Conservation (phyloP, 2,888 invertebrate species). For the Sarcophaga caerulescens region DNA sequence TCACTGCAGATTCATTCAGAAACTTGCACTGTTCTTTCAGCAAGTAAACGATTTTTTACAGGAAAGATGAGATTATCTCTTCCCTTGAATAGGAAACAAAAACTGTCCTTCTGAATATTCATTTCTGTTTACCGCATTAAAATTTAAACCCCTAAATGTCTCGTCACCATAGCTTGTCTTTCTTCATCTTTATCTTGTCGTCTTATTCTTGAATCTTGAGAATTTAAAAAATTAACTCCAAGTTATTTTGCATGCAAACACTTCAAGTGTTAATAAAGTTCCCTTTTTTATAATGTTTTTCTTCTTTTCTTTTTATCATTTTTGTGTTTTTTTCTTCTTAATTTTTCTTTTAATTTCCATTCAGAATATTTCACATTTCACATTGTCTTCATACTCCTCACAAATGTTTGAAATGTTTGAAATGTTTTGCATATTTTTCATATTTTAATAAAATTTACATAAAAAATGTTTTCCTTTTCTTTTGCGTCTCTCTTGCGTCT, state of each 20-base stretch:
- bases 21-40: too few species aligned
- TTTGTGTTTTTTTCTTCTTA: slow-evolving; percentile 9
- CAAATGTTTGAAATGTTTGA: background rate
- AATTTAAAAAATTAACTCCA: slow-evolving; percentile 58
- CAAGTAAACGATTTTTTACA: too few species aligned
- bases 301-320: slow-evolving; percentile 12
- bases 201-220: slow-evolving; percentile 7
- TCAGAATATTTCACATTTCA: background rate
- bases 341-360: background rate
- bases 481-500: too few species aligned
- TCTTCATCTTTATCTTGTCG: too few species aligned
- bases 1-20: too few species aligned
- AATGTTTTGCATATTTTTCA: slow-evolving; percentile 60
- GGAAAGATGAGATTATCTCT: too few species aligned
- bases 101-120: too few species aligned
- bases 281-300: slow-evolving; percentile 10
- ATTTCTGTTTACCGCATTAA: too few species aligned
- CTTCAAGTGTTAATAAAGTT: slow-evolving; percentile 60
- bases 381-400: background rate
- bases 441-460: slow-evolving; percentile 57
- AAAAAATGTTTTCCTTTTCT: background rate
- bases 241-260: slow-evolving; percentile 56
- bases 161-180: slow-evolving; percentile 18
- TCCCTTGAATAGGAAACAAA: too few species aligned
- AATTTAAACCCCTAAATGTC: background rate